Conservation (phyloP, 2,888 invertebrate genomes). For the Heliconius aoede region DNA sequence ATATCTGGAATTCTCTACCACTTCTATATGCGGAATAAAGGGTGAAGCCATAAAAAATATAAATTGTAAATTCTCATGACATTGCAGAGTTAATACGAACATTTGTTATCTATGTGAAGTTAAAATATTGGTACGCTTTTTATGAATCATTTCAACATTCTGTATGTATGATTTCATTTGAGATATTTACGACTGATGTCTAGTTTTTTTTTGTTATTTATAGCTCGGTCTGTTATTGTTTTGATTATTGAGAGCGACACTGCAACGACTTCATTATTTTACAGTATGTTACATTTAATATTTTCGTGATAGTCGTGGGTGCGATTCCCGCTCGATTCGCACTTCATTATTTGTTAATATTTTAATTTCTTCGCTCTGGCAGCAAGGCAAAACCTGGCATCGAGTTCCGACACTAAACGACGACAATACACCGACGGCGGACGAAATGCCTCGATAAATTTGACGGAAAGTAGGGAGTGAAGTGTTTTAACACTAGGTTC, state of each 20-base stretch:
- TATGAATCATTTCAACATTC: slow-evolving; percentile 26
- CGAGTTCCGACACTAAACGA: too few relatives aligned
- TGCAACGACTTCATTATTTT: neutral
- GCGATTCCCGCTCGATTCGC: too few relatives aligned
- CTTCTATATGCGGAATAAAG: neutral
- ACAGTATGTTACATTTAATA: neutral
- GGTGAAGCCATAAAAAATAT: neutral
- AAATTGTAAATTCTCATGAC: slow-evolving; percentile 5
- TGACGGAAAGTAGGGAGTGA: too few relatives aligned
- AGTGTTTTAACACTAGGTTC: too few relatives aligned
- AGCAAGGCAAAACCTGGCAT: too few relatives aligned
- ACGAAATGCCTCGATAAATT: too few relatives aligned
- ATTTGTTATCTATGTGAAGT: slow-evolving; percentile 12
- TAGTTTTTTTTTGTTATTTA: neutral
- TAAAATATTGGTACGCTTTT: slow-evolving; percentile 14
- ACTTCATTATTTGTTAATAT: too few relatives aligned
- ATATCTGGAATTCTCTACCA: neutral
- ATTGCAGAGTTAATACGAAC: slow-evolving; percentile 11
- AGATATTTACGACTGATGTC: slow-evolving; percentile 54
- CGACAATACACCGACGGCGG: too few relatives aligned
- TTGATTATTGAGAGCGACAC: neutral
- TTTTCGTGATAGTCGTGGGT: too few relatives aligned
- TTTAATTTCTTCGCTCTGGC: too few relatives aligned
- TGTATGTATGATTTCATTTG: slow-evolving; percentile 38
- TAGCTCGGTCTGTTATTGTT: slow-evolving; percentile 6